Evolutionary conservation across 1,140 invertebrate species (phyloP), one percentile per base, ranked within the genome.

Genomic region (Cataglyphis hispanica): DNA sequence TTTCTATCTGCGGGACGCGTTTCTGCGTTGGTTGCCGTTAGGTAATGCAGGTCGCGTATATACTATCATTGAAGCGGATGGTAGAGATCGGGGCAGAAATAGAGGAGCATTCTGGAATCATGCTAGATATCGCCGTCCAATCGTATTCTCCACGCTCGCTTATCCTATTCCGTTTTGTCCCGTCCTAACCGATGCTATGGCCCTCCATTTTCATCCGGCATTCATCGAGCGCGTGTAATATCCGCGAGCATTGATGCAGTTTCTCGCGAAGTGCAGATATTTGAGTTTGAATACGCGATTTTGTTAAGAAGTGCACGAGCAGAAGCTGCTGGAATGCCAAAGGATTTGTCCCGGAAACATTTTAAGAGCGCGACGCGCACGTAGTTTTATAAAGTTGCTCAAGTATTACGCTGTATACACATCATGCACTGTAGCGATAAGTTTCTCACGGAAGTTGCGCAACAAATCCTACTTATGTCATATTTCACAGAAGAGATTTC

Each of bases 141-240:
- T 92, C 87, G 90, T 88, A 92, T 92, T 87, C 84, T 63, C 83
- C 84, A 58, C 84, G 85, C 84, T 86, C 89, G 84, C 70, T 91
- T 90, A 91, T 91, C 87, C 86, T 85, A 90, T 92, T 91, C 85
- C 87, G 64, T 67, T 75, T 85, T 85, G 80, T 88, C 64, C 86
- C 66, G 43, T 81, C n/a, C 87, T 86, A 67, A 81, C 69, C 84
- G 77, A 75, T 85, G 25, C 43, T 58, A 64, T 61, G 58, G 27
- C 37, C n/a, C 61, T 6, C 66, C 70, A 64, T 53, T 74, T 84
- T 80, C 83, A 91, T 92, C 85, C 78, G 75, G 87, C 85, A 89
- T 92, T 92, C 90, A 91, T 92, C 91, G 90, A 85, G 87, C 88
- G 87, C 87, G 63, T 84, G 86, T 91, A 92, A 92, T 89, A 86